Percentiles rank a stretch among this genome's conserved stretches.
Conservation (phyloP, 2,888 invertebrate genomes). For the Cryptosula pallasiana region DNA sequence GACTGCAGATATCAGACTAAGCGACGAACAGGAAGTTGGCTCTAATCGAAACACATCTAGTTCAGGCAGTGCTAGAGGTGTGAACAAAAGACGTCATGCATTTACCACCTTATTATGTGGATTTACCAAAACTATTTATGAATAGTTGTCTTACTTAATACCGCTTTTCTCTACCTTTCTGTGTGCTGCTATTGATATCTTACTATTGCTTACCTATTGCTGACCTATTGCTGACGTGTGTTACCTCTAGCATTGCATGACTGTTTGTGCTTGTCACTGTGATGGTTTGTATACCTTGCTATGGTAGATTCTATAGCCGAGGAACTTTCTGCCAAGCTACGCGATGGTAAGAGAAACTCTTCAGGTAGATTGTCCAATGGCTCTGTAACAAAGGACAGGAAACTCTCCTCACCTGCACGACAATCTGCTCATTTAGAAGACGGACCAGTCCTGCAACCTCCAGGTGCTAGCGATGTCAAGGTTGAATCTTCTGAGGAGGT, state of each 20-base stretch:
- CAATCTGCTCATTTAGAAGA: constrained; percentile 14
- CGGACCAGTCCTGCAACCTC: constrained; percentile 11
- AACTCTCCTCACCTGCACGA: background rate
- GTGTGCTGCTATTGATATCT: too few relatives aligned
- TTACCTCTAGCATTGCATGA: background rate
- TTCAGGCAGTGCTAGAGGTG: background rate
- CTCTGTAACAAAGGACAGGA: background rate
- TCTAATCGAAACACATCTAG: background rate
- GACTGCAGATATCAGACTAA: background rate
- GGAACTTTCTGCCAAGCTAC: background rate
- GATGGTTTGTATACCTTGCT: background rate
- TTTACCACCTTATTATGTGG: background rate
- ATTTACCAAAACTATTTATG: too few relatives aligned
- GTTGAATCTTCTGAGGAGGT: background rate
- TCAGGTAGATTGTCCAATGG: background rate
- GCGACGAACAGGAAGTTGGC: background rate
- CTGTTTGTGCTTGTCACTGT: background rate
- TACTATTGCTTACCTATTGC: too few relatives aligned
- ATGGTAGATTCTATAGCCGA: background rate
- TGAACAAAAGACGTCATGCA: background rate
- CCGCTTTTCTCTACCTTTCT: too few relatives aligned
- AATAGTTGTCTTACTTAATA: too few relatives aligned
- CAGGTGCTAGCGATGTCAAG: background rate
- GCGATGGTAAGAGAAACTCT: background rate
- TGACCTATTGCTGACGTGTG: background rate